phyloP scores from a whole-genome alignment of 2,888 invertebrate species.

The Xylophagus ater region DNA sequence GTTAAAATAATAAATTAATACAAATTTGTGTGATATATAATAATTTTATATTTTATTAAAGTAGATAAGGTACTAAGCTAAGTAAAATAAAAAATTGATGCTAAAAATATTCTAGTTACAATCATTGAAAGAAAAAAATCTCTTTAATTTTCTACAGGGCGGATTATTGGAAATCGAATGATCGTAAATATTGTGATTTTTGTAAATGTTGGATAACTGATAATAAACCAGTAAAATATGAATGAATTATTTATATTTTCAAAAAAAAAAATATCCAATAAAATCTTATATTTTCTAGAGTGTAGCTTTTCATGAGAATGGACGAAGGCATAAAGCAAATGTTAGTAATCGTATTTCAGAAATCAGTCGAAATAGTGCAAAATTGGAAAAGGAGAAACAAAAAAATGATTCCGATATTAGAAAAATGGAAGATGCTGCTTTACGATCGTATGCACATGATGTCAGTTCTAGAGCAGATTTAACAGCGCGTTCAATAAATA shows the following conservation, averaged over 20 bases:
- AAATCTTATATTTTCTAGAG: constrained; percentile 48
- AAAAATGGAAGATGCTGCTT: constrained; percentile 83
- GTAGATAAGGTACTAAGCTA: too few species aligned
- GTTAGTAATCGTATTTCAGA: constrained; percentile 75
- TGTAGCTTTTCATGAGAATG: constrained; percentile 88
- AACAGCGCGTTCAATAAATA: constrained; percentile 31
- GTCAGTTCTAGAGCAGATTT: constrained; percentile 42
- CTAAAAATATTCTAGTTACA: constrained; percentile 1
- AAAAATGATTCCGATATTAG: constrained; percentile 69
- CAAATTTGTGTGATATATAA: too few species aligned
- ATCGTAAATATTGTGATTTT: constrained; percentile 90
- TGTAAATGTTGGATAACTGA: constrained; percentile 99
- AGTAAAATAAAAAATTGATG: too few species aligned
- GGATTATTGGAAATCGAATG: constrained; percentile 94
- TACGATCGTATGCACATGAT: constrained; percentile 80
- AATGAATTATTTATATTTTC: constrained; percentile 9
- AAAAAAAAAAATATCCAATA: background rate
- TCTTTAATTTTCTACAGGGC: constrained; percentile 53
- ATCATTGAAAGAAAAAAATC: background rate
- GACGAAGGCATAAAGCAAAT: constrained; percentile 84
- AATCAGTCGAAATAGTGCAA: constrained; percentile 72
- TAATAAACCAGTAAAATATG: constrained; percentile 71
- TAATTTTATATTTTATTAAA: too few species aligned
- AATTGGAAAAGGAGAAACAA: constrained; percentile 63
- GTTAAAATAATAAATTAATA: too few species aligned